Conservation (phyloP, 2,113 vertebrate genomes). For the Mormyrus lacerda region DNA sequence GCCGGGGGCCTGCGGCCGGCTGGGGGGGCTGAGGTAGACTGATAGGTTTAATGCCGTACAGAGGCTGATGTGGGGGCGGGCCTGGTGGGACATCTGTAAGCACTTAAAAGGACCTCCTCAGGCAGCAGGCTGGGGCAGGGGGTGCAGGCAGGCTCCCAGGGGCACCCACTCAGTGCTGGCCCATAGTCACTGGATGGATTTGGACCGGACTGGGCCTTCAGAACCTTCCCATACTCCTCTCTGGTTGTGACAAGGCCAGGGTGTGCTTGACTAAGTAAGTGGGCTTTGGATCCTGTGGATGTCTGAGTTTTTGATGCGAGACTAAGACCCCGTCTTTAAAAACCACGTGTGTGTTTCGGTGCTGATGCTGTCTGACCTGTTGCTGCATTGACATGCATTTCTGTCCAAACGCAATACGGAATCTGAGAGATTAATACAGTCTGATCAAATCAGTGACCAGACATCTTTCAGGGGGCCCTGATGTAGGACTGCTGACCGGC, state of each 20-base stretch:
- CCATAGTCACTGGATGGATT: not conserved
- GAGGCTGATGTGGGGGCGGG: slow-evolving; percentile 14
- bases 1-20: not conserved
- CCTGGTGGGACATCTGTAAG: slow-evolving; percentile 56
- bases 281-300: not conserved
- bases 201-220: not conserved
- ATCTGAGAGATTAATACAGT: slow-evolving; percentile 17
- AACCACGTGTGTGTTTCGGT: slow-evolving; percentile 13
- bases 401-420: slow-evolving; percentile 5
- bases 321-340: not conserved
- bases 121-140: slow-evolving; percentile 17
- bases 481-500: not conserved
- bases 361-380: slow-evolving; percentile 11
- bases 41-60: slow-evolving; percentile 21
- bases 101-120: slow-evolving; percentile 55
- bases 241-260: not conserved
- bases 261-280: not conserved
- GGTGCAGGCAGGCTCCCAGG: slow-evolving; percentile 35
- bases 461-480: not conserved
- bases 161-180: no score
- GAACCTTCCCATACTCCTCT: not conserved
- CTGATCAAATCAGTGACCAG: not conserved
- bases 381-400: not conserved
- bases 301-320: not conserved
- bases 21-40: not conserved